Base-by-base conservation (phyloP, 2,888 invertebrate species). In the Cylindroiulus punctatus region DNA sequence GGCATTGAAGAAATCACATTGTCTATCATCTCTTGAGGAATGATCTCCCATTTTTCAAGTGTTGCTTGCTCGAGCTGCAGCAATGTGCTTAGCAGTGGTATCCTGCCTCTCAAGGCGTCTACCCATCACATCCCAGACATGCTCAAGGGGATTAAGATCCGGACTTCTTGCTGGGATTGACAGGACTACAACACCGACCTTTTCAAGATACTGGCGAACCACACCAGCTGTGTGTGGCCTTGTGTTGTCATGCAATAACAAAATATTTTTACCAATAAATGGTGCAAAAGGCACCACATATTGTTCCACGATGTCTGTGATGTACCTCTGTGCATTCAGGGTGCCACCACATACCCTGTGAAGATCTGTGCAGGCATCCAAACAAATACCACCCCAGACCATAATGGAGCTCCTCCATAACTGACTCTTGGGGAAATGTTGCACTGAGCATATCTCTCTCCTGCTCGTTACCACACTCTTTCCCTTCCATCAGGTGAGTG, bases 261-360 rank as follows among this genome's bases (percentile, higher is more conserved):
- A 81, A 81, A 36, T 4, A 8, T 8, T 81, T 81, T 82, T 30
- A 82, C 82, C 82, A 26, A 82, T 82, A 82, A n/a, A 82, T 82
- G 82, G 82, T 82, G 82, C 82, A 26, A 82, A 82, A 82, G 82
- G 36, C 82, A 26, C 30, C 82, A 10, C 82, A 82, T 19, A 81
- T 82, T 82, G 82, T 82, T 82, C 82, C 82, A 82, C 26, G 26
- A 82, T 82, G 82, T 82, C 82, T 82, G 82, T 82, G 82, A 82
- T 82, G 26, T 82, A 82, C 36, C 82, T 82, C 82, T 82, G 82
- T 82, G 82, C 82, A 82, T 82, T 82, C 82, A 26, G 82, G 40
- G 82, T 8, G n/a, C 82, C 26, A 82, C 40, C 82, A 82, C 82
- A 82, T 26, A 82, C 82, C 40, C 19, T 82, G 40, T n/a, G 82